Evolutionary conservation across 1,140 invertebrate species (phyloP), one percentile per base, ranked within the genome.

Genomic region (Lerema accius): DNA sequence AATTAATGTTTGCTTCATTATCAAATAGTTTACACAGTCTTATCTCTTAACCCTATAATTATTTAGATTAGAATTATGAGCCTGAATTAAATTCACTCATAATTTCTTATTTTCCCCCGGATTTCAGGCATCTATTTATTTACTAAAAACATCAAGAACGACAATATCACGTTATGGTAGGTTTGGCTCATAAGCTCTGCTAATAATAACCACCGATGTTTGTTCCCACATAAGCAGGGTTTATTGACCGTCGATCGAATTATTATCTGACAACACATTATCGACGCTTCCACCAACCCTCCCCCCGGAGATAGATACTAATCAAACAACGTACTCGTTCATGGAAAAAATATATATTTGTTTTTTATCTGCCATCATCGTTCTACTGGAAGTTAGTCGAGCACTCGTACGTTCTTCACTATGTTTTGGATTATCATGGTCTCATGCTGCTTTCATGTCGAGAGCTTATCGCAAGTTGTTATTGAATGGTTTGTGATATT

Each of bases 181-280:
- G n/a, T n/a, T n/a, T n/a, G n/a, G n/a, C n/a, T n/a, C n/a, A n/a
- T 32, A 7, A 7, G 4, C 7, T 32, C 4, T 1, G 9, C 28
- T 7, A 32, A 32, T 32, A 32, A 7, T 32, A 32, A 4, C 28
- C 7, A 53, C 17, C 37, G n/a, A 4, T 28, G 51, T 10, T 42
- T 42, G 19, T 39, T 53, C 11, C 19, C 23, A 42, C 11, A 48
- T 50, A 23, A 16, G 15, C 35, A 55, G 32, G 17, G 63, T 62
- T 69, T 62, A 61, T 63, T 69, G 53, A 65, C 43, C 67, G 16
- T 16, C 42, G 40, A 50, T 65, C 59, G 56, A 69, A 28, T 23
- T 62, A 62, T 63, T 61, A 61, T 50, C 50, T 26, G 37, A 42
- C 49, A 50, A 4, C 48, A 51, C 37, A 39, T 17, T 46, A 53